Evolutionary conservation across 30 jellyfish, hydroid and myxozoan genomes (phyloP), one percentile per base, ranked within the genome.

Genomic region (Cassiopea xamachana): DNA sequence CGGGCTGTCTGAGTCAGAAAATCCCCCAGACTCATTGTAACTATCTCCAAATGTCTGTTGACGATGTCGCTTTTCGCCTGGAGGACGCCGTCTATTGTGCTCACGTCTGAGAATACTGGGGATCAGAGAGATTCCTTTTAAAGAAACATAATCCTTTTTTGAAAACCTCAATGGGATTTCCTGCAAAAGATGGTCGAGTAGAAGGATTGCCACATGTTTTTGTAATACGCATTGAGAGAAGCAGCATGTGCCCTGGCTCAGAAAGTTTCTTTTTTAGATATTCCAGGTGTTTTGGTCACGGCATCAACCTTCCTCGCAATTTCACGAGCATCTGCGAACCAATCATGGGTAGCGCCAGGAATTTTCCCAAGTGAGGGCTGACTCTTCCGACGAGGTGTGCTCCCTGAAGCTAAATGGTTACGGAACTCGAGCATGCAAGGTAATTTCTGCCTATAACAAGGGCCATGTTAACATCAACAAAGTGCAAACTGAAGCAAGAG

Each of bases 371-470:
- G 74, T 51, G 18, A 0, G 55, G 60, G 7, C 88, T 49, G 5
- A 79, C 4, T 50, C 1, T 4, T 39, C 1, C 3, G 9, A 79
- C 88, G 61, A 79, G 58, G 60, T 13, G 55, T 62, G 17, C 58
- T 1, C 88, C 12, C 39, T 79, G 88, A 45, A 79, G 77, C 39
- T 79, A n/a, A 19, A 79, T 73, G 6, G 79, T 59, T 60, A 76
- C 85, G 75, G 46, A 51, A 62, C 77, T n/a, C 18, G 51, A 19
- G 77, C 43, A 58, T 51, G 83, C 89, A 27, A 75, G 68, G 90
- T 74, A 60, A 46, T 61, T 77, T 87, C 71, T 76, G 14, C 60
- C 82, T 9, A 59, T 79, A 58, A 79, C 82, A 64, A 86, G 80
- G 15, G 81, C 81, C 77, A 86, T 43, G 59, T 49, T 79, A 76